phyloP scores from a whole-genome alignment of 2,113 vertebrate genomes.

The Strigops habroptila region DNA sequence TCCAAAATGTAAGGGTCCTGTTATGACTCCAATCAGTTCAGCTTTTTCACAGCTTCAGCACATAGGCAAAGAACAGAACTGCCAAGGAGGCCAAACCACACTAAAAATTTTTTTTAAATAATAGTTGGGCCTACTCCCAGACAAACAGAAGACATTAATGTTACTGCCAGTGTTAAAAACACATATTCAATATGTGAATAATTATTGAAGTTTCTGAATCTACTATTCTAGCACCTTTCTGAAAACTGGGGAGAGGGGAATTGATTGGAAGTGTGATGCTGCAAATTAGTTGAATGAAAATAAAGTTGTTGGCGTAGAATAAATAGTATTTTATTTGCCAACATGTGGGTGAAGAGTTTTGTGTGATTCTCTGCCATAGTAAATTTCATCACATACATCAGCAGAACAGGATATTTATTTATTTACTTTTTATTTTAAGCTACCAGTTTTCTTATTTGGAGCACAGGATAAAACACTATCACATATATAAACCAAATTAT shows the following conservation, averaged over 20 bases:
- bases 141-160: not conserved
- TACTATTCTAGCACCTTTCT: not conserved
- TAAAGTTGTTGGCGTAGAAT: not conserved
- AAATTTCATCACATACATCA: not conserved
- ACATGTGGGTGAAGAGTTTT: not conserved
- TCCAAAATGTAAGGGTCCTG: not conserved
- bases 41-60: not conserved
- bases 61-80: not conserved
- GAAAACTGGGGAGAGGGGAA: not conserved
- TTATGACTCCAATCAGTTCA: not conserved
- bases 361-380: not conserved
- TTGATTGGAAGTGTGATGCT: not conserved
- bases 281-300: not conserved
- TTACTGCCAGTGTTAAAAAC: not conserved
- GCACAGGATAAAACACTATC: not conserved
- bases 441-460: not conserved
- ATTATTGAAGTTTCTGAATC: not conserved
- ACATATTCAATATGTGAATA: not conserved
- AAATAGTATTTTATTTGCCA: not conserved
- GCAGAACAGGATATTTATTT: not conserved
- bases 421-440: not conserved
- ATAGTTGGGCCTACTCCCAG: not conserved
- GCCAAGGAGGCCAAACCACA: not conserved
- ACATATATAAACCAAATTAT: not conserved
- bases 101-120: not conserved